Conservation (phyloP, 2,797 vertebrate genomes). For the Enteromius fasciolatus region DNA sequence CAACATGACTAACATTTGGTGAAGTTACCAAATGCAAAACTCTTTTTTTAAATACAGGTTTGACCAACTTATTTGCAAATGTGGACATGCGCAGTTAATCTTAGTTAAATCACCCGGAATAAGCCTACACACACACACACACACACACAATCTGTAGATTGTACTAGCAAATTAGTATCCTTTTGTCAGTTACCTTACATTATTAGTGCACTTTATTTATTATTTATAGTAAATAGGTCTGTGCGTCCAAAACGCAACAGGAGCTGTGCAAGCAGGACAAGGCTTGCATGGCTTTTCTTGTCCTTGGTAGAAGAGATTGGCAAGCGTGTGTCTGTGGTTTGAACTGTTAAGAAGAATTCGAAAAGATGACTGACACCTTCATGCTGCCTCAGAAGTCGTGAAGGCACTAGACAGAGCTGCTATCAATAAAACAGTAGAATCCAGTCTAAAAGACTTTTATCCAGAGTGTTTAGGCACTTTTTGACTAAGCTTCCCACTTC, state of each 20-base stretch:
- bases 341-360: neutral
- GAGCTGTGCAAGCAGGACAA: neutral
- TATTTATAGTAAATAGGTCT: constrained; percentile 12
- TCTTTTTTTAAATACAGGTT: neutral
- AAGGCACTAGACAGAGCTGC: constrained; percentile 14
- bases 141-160: neutral
- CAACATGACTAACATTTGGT: neutral
- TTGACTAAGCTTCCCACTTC: constrained; percentile 26
- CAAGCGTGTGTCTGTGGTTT: constrained; percentile 4
- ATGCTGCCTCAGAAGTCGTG: neutral
- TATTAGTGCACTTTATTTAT: constrained; percentile 21
- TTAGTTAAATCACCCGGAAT: neutral
- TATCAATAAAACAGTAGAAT: constrained; percentile 26
- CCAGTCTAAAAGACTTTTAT: constrained; percentile 32
- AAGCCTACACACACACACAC: neutral
- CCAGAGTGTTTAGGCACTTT: constrained; percentile 28
- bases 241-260: constrained; percentile 11
- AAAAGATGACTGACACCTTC: constrained; percentile 32
- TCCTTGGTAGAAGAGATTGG: neutral
- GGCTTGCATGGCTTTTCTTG: neutral
- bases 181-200: constrained; percentile 10
- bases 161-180: constrained; percentile 1
- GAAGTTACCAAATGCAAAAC: neutral
- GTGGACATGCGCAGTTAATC: neutral
- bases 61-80: neutral